Conservation (phyloP, 2,797 vertebrate species). For the Gymnothorax reevesii region DNA sequence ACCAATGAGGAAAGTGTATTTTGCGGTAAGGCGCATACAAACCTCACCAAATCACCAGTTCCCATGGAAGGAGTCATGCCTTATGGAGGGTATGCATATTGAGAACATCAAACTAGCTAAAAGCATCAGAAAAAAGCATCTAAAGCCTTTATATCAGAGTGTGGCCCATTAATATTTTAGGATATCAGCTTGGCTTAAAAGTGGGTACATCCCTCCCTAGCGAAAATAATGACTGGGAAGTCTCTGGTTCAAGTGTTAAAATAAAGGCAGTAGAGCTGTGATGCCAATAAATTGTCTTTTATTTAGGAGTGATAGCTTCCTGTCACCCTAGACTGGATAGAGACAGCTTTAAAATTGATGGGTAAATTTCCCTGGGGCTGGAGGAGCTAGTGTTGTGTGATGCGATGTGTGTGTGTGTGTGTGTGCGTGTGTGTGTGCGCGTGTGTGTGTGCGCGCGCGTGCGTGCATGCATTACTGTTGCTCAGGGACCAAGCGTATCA, state of each 20-base stretch:
- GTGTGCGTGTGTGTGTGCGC: neutral
- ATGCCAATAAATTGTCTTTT: neutral
- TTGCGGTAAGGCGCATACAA: neutral
- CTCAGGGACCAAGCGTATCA: constrained; percentile 34
- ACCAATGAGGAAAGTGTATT: neutral
- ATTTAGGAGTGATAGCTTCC: neutral
- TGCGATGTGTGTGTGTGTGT: neutral
- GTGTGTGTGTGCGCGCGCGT: neutral
- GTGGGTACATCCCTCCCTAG: neutral
- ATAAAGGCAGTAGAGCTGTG: neutral
- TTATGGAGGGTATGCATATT: neutral
- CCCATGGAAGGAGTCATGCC: neutral
- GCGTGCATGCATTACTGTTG: neutral
- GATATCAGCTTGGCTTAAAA: neutral
- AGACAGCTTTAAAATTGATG: neutral
- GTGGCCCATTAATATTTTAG: constrained; percentile 12
- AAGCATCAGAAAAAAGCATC: neutral
- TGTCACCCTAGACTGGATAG: neutral
- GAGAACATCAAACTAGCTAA: neutral
- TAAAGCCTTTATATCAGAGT: constrained; percentile 4
- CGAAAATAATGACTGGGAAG: neutral
- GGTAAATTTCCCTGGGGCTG: neutral
- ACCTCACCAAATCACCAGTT: neutral
- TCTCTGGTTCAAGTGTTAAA: constrained; percentile 5
- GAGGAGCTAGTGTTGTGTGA: neutral